Base-by-base conservation (phyloP, 1,140 invertebrate genomes). In the Lasaia peninsularis region DNA sequence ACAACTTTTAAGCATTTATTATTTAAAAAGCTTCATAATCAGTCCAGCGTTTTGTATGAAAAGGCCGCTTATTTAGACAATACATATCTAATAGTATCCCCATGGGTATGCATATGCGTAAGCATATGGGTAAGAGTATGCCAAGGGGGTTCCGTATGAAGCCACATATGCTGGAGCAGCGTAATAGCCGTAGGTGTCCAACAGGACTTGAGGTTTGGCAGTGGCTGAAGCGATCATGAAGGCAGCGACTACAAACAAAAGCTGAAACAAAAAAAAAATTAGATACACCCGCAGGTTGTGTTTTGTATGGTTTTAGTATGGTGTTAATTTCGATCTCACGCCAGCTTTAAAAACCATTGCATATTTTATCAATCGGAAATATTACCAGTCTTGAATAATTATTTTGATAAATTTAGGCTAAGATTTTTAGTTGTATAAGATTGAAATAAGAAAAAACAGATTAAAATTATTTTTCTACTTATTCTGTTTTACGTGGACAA, bases 121-220 rank as follows among this genome's bases (percentile, higher is more conserved):
- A 7, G 81, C 77, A 58, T 86, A 88, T 3, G 85, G 80, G 54
- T 85, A 79, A 11, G 77, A 65, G 63, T 87, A 88, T 0, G 84
- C 66, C 0, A 79, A 64, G 3, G 81, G 74, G 0, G 79, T 62
- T 32, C 75, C 71, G 65, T 86, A 86, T 12, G 73, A 63, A 2
- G 75, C 62, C 18, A 78, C 73, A 66, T 87, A 86, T 10, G 71
- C 71, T 0, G 83, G 74, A 3, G 80, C 60, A 6, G 66, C 67
- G 69, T 88, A 88, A 72, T 89, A 89, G 0, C 79, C 75, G 62
- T 82, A 83, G 2, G 71, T 61, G 67, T 85, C 83, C 20, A 77
- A 48, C 49, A 85, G 62, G 53, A 87, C 60, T 37, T 86, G 77
- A 3, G 87, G 79, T 62, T 89, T 88, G 8, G 77, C 80, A 24